A percentile compares a stretch with the other conserved stretches of the same genome.
These are phyloP conservation scores for Acheta domesticus DNA, from an alignment of 2,888 invertebrate genomes.

Conservation along the genomic window DNA sequence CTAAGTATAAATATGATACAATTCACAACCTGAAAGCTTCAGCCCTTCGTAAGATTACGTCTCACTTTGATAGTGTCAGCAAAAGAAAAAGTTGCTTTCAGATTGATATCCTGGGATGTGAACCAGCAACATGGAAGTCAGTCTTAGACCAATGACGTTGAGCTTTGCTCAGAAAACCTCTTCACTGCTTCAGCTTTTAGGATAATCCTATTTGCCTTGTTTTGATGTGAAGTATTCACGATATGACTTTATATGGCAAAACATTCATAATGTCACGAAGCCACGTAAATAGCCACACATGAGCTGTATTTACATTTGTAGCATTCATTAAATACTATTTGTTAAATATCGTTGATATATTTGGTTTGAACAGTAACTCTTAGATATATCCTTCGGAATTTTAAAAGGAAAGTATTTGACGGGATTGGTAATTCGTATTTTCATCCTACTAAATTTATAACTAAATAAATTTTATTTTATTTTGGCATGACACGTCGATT, in stretches of 20 bases:
- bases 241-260: neutral
- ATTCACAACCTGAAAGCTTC: neutral
- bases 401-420: neutral
- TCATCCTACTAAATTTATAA: neutral
- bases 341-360: too few relatives aligned
- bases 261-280: neutral
- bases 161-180: conserved; percentile 5
- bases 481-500: too few relatives aligned
- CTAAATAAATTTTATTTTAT: neutral
- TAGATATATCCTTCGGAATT: neutral
- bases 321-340: neutral
- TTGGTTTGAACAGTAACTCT: too few relatives aligned
- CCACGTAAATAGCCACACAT: neutral
- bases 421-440: neutral
- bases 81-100: neutral
- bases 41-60: neutral
- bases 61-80: too few relatives aligned
- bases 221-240: neutral
- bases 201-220: neutral
- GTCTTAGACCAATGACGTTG: conserved; percentile 18
- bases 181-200: neutral
- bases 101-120: neutral
- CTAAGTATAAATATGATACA: neutral
- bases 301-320: neutral
- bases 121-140: conserved; percentile 18